Conservation (phyloP, 1,140 invertebrate genomes). For the Uloborus diversus region DNA sequence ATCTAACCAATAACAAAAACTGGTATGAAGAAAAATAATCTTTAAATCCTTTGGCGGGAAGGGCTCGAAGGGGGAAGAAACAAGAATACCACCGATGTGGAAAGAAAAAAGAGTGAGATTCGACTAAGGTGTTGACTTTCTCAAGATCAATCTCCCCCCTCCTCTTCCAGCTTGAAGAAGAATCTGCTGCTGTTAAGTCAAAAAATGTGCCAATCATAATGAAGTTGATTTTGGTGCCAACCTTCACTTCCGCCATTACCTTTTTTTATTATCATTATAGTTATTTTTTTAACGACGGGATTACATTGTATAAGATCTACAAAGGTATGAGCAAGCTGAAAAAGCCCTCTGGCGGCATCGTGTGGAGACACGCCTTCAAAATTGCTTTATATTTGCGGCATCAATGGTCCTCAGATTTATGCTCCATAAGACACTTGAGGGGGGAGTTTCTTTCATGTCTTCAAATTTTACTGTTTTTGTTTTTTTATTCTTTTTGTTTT, state of each 20-base stretch:
- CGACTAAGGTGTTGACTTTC: constrained; percentile 39
- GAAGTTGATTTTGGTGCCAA: neutral
- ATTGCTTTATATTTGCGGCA: constrained; percentile 34
- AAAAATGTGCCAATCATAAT: constrained; percentile 23
- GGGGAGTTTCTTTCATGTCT: too few species aligned
- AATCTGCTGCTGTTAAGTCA: neutral
- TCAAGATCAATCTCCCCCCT: neutral
- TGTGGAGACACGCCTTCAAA: constrained; percentile 21
- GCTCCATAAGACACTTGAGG: neutral
- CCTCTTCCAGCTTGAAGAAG: neutral
- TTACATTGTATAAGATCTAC: neutral
- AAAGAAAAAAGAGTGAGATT: constrained; percentile 1
- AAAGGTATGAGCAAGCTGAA: neutral
- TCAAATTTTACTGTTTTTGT: neutral
- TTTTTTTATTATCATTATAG: neutral
- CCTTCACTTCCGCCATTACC: constrained; percentile 15
- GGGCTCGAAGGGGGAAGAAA: neutral
- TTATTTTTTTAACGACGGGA: too few species aligned
- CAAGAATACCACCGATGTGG: too few species aligned
- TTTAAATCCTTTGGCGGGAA: neutral
- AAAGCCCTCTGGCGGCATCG: constrained; percentile 21
- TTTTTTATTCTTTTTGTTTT: neutral
- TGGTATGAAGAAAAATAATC: neutral
- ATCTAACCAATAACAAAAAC: neutral
- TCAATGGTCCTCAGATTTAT: neutral